These are phyloP conservation scores for Serilophus lunatus DNA, from an alignment of 2,113 vertebrate species.

Conservation along the genomic window DNA sequence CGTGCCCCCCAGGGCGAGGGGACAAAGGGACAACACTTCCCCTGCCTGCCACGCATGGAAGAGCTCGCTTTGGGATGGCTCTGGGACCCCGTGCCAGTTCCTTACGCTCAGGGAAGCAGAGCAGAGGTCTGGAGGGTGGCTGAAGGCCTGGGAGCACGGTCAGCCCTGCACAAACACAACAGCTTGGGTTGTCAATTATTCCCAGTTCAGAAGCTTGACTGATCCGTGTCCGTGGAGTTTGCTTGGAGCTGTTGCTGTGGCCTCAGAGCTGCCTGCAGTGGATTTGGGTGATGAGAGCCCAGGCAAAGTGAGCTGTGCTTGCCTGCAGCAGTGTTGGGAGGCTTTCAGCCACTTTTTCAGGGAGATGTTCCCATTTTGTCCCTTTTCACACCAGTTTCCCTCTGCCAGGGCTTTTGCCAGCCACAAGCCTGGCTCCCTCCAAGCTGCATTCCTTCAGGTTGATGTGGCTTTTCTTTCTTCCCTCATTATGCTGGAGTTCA, in stretches of 20 bases:
- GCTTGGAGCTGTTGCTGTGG: neutral
- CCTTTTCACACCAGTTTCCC: neutral
- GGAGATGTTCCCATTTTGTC: neutral
- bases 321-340: neutral
- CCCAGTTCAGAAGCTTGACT: neutral
- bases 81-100: accelerated
- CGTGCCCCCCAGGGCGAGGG: accelerated
- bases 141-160: neutral
- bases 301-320: neutral
- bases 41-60: accelerated
- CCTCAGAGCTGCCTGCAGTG: neutral
- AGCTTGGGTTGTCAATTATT: accelerated
- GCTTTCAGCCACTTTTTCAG: neutral
- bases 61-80: neutral
- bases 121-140: neutral
- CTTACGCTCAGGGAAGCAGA: accelerated
- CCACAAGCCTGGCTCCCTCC: neutral
- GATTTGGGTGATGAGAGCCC: neutral
- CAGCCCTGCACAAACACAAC: neutral
- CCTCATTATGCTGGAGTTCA: neutral
- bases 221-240: accelerated
- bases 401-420: neutral
- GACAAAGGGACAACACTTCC: accelerated
- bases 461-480: conserved; percentile 10
- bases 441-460: neutral